phyloP scores from a whole-genome alignment of 1,140 invertebrate species.

The Cotesia typhae region DNA sequence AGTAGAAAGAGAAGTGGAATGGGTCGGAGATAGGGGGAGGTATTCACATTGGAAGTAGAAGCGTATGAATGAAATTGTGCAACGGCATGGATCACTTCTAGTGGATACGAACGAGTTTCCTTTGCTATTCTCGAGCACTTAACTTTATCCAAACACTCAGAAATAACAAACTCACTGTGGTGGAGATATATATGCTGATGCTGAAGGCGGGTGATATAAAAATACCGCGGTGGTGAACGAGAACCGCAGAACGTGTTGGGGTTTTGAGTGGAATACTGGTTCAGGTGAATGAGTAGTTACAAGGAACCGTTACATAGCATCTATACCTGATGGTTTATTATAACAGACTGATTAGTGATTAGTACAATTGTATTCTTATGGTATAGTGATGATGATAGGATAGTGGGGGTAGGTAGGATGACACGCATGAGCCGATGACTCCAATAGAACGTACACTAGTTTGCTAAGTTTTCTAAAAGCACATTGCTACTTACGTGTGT shows the following conservation, averaged over 20 bases:
- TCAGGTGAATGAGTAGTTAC: no score
- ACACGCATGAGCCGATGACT: no score
- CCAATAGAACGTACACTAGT: neutral
- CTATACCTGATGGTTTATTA: no score
- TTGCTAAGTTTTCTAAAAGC: neutral
- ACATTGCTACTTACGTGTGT: neutral
- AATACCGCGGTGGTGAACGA: constrained; percentile 23
- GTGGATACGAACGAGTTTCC: constrained; percentile 17
- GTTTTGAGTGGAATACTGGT: no score
- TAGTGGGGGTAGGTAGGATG: no score
- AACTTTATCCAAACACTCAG: constrained; percentile 38
- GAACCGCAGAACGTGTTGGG: constrained; percentile 3
- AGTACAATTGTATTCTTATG: no score
- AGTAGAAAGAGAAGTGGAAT: neutral
- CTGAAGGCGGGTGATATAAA: constrained; percentile 15
- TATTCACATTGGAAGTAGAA: no score
- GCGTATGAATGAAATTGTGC: constrained; percentile 11
- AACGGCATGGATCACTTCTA: constrained; percentile 14
- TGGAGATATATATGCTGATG: neutral
- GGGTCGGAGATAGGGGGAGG: no score
- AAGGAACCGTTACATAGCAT: no score
- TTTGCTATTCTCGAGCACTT: constrained; percentile 29
- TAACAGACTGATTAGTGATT: no score
- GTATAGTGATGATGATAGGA: no score
- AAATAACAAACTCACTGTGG: constrained; percentile 30